These are phyloP conservation scores for Urocynchramus pylzowi DNA, from an alignment of 2,113 vertebrate genomes.

Conservation along the genomic window DNA sequence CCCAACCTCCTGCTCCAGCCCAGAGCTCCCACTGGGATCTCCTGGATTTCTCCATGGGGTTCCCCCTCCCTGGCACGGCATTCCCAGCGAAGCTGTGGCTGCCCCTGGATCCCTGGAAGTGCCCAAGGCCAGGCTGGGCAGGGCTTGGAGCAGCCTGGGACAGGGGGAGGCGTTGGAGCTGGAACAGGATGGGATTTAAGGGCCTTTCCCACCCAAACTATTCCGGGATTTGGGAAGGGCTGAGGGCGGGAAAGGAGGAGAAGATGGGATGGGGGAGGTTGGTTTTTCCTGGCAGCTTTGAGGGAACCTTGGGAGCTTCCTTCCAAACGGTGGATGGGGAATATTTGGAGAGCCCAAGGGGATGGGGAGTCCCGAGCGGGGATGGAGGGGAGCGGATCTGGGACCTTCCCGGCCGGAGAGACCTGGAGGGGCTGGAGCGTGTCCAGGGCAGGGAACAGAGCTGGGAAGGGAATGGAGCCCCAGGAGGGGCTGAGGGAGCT, in stretches of 20 bases:
- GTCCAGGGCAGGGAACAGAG: too few species aligned
- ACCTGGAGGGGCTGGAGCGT: too few species aligned
- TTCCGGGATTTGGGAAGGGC: neutral
- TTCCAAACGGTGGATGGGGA: neutral
- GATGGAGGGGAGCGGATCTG: too few species aligned
- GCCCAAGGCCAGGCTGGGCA: neutral
- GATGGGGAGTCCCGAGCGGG: neutral
- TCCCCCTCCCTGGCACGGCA: neutral
- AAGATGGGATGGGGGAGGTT: neutral
- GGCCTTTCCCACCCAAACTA: neutral
- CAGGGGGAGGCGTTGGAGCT: rapidly evolving
- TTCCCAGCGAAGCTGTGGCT: neutral
- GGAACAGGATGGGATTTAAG: neutral
- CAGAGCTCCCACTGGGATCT: neutral
- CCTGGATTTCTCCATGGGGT: neutral
- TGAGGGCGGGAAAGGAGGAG: neutral
- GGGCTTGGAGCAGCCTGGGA: neutral
- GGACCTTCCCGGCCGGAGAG: too few species aligned
- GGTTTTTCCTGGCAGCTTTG: neutral
- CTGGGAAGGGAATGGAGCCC: neutral
- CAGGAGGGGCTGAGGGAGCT: neutral
- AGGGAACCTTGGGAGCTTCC: neutral
- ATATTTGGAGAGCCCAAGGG: neutral
- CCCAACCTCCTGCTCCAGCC: neutral
- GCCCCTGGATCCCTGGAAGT: neutral